Percentiles rank a stretch among this genome's conserved stretches.
Evolutionary conservation across 1,140 invertebrate genomes (phyloP).

Genomic region (Drosophila nannoptera): DNA sequence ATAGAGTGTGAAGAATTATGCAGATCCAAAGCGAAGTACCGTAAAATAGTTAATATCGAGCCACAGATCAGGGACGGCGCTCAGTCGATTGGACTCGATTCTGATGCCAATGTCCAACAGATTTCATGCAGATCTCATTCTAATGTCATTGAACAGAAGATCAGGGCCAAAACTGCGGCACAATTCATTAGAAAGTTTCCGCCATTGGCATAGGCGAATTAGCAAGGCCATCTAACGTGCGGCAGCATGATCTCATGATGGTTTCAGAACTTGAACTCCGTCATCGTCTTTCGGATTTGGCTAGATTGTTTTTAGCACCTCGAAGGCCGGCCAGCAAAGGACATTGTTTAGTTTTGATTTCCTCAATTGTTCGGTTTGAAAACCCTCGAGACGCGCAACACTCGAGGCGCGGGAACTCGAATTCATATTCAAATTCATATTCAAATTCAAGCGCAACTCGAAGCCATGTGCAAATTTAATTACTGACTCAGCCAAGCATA

Average conservation of each 20-base stretch:
- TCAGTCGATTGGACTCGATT: too few relatives aligned
- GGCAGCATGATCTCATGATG: conserved; percentile 21
- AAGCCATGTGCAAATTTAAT: conserved; percentile 63
- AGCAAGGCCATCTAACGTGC: conserved; percentile 18
- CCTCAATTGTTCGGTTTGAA: conserved; percentile 36
- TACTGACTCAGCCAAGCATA: conserved; percentile 50
- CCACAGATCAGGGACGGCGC: conserved; percentile 29
- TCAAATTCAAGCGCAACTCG: conserved; percentile 39
- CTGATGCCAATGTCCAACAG: too few relatives aligned
- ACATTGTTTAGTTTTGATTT: conserved; percentile 38
- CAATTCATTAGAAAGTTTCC: conserved; percentile 36
- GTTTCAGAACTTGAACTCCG: conserved; percentile 15
- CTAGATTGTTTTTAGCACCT: conserved; percentile 32
- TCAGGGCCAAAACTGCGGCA: conserved; percentile 26
- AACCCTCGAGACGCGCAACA: conserved; percentile 19
- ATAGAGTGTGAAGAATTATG: conserved; percentile 15
- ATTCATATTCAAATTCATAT: conserved; percentile 19
- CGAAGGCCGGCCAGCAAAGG: conserved; percentile 40
- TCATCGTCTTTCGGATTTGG: conserved; percentile 25
- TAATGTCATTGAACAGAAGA: conserved; percentile 31
- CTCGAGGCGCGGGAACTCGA: too few relatives aligned
- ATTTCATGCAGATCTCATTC: conserved; percentile 27
- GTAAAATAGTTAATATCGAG: conserved; percentile 19
- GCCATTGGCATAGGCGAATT: conserved; percentile 19
- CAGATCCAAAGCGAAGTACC: background rate